Evolutionary conservation across 2,888 invertebrate species (phyloP).

Genomic region (Stenodera caucasica): DNA sequence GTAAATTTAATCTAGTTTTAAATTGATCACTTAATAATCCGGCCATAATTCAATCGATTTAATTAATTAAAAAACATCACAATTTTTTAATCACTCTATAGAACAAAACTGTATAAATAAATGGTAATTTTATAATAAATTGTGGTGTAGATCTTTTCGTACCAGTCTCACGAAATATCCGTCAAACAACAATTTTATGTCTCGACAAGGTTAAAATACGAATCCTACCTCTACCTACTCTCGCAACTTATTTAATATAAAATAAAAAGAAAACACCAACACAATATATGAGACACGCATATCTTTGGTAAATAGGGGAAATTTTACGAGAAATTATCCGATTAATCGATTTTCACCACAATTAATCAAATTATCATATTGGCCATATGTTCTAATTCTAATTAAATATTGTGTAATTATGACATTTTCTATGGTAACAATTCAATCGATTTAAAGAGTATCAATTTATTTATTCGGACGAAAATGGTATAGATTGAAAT

Average conservation of each 20-base stretch:
- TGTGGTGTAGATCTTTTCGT: conserved; percentile 36
- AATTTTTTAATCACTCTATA: background rate
- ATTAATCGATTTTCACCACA: no score
- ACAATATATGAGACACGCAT: conserved; percentile 29
- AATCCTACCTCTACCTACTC: conserved; percentile 38
- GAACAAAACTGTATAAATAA: no score
- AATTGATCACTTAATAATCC: conserved; percentile 80
- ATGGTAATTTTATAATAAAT: background rate
- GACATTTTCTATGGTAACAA: conserved; percentile 24
- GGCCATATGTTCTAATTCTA: no score
- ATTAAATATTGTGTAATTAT: conserved; percentile 26
- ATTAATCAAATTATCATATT: no score
- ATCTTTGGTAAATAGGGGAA: conserved; percentile 36
- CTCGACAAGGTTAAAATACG: conserved; percentile 42
- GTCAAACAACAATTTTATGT: conserved; percentile 41
- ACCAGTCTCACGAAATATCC: conserved; percentile 45
- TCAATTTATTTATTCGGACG: conserved; percentile 12
- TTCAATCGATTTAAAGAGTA: conserved; percentile 23
- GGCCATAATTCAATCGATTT: conserved; percentile 60
- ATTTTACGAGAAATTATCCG: no score
- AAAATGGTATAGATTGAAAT: conserved; percentile 16
- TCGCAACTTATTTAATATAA: background rate
- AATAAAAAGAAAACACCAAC: no score
- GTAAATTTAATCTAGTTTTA: conserved; percentile 70
- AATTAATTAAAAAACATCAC: background rate